A percentile compares a stretch with the other conserved stretches of the same genome.
These are phyloP conservation scores for Conus betulinus DNA, from an alignment of 1,140 invertebrate species.

Conservation along the genomic window DNA sequence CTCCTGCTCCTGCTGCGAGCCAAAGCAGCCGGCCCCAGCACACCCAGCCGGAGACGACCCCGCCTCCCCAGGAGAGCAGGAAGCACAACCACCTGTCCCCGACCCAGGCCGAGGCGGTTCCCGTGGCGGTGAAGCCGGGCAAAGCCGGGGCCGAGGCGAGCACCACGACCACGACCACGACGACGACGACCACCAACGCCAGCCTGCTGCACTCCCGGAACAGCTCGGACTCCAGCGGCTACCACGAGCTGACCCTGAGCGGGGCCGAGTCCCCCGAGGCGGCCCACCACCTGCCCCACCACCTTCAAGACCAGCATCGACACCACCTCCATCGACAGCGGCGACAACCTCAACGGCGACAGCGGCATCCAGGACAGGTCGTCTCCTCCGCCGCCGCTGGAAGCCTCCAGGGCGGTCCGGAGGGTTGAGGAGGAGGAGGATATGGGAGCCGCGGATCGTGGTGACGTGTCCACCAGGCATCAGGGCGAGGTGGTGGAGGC, in stretches of 20 bases:
- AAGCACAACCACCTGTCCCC: too few species aligned
- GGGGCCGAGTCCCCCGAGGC: slow-evolving; percentile 77
- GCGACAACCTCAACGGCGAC: slow-evolving; percentile 57
- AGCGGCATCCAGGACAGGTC: slow-evolving; percentile 57
- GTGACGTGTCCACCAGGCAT: too few species aligned
- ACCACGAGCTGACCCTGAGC: slow-evolving; percentile 84
- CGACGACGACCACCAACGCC: background rate
- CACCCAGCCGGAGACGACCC: background rate
- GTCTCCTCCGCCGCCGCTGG: slow-evolving; percentile 26
- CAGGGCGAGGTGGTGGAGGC: background rate
- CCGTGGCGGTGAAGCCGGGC: background rate
- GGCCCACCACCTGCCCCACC: slow-evolving; percentile 28
- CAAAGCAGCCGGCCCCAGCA: background rate
- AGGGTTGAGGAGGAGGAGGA: background rate
- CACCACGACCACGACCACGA: too few species aligned
- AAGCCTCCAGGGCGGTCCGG: background rate
- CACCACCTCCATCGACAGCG: slow-evolving; percentile 66
- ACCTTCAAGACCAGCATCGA: slow-evolving; percentile 62
- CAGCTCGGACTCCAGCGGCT: slow-evolving; percentile 86
- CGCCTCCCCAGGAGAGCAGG: too few species aligned
- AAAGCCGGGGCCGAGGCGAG: background rate
- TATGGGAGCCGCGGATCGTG: background rate
- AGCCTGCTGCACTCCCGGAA: slow-evolving; percentile 81
- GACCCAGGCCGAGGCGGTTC: background rate
- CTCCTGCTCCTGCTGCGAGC: background rate